These are phyloP conservation scores for Catharus minimus DNA, from an alignment of 2,113 vertebrate genomes.

Conservation along the genomic window DNA sequence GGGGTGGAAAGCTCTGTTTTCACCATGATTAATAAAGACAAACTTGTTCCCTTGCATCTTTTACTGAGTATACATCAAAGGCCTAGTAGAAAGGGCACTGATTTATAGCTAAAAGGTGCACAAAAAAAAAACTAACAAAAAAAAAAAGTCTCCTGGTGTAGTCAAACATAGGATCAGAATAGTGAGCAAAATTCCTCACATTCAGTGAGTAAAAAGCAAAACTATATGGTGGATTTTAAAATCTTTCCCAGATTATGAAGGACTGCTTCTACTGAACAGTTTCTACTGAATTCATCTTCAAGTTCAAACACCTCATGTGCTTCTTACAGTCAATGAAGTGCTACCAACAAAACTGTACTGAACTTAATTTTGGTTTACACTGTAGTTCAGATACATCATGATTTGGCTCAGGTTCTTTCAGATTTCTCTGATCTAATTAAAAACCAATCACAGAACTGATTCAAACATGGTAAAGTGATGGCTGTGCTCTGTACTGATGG, in stretches of 20 bases:
- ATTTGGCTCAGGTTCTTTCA: not conserved
- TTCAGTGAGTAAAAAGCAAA: not conserved
- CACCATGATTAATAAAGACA: constrained; percentile 5
- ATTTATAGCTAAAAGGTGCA: not conserved
- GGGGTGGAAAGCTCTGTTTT: constrained; percentile 15
- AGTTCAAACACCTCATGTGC: not conserved
- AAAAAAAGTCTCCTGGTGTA: not conserved
- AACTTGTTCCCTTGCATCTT: not conserved
- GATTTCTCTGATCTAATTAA: not conserved
- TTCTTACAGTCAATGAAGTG: not conserved
- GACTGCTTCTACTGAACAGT: not conserved
- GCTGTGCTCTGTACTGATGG: not conserved
- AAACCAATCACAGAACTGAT: not conserved
- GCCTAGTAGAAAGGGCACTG: not conserved
- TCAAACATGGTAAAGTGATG: not conserved
- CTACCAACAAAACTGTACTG: not conserved
- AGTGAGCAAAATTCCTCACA: not conserved
- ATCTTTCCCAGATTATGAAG: not conserved
- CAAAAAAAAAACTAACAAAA: not conserved
- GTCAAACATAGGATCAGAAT: not conserved
- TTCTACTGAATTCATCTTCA: not conserved
- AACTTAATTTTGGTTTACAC: not conserved
- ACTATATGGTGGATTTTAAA: not conserved
- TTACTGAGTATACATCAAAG: not conserved
- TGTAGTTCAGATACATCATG: not conserved